Percentiles rank a stretch among this genome's conserved stretches.
Conservation (phyloP, 2,797 vertebrate species). For the Periophthalmus magnuspinnatus region DNA sequence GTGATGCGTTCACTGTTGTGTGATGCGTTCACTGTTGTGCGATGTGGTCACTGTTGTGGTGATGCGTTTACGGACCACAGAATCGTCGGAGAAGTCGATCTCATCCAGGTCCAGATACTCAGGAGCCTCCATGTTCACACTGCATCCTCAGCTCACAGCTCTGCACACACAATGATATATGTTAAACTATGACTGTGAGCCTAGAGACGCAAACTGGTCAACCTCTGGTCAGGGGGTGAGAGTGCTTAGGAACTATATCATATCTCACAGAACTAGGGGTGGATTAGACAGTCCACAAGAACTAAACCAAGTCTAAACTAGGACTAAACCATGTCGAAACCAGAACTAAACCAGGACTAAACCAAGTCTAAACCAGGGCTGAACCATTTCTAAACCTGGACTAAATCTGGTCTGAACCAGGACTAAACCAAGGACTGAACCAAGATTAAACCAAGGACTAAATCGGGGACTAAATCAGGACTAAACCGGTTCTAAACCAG, state of each 20-base stretch:
- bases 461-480: too few species aligned
- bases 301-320: neutral
- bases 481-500: too few species aligned
- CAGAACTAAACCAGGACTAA: neutral
- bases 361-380: neutral
- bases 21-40: too few species aligned
- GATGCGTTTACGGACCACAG: conserved; percentile 83
- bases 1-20: too few species aligned
- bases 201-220: neutral
- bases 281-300: too few species aligned
- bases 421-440: too few species aligned
- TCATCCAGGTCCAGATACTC: conserved; percentile 99
- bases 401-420: neutral
- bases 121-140: conserved; percentile 95
- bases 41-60: too few species aligned
- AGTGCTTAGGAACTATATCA: too few species aligned
- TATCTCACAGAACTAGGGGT: too few species aligned
- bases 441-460: too few species aligned
- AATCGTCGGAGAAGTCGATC: conserved; percentile 97
- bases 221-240: too few species aligned
- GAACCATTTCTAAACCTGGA: neutral
- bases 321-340: neutral
- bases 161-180: conserved; percentile 25
- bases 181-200: neutral
- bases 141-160: conserved; percentile 70